phyloP scores from a whole-genome alignment of 2,797 vertebrate species.

The Periparus ater region DNA sequence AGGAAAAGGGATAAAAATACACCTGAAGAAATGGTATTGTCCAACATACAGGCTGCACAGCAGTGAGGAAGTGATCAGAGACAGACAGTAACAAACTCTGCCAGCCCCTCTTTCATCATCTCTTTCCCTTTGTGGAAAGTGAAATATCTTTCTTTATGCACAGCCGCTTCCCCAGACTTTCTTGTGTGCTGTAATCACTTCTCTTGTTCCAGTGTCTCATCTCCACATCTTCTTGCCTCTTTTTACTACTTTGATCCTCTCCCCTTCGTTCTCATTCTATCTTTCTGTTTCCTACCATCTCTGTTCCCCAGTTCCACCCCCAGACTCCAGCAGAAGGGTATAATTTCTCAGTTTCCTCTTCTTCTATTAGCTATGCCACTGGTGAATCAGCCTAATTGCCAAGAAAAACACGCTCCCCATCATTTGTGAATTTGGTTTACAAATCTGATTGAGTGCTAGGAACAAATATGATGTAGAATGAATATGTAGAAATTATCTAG shows the following conservation, averaged over 20 bases:
- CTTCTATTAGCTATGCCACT: not conserved
- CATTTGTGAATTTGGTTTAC: constrained; percentile 50
- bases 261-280: not conserved
- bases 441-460: constrained; percentile 9
- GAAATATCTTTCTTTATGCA: not conserved
- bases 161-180: not conserved
- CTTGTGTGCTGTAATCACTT: not conserved
- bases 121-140: not conserved
- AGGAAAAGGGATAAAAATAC: not conserved
- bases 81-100: not conserved
- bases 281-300: not conserved
- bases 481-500: not conserved
- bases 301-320: not conserved
- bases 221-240: not conserved
- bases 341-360: constrained; percentile 33
- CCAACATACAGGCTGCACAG: not conserved
- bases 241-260: not conserved
- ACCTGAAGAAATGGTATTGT: not conserved
- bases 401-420: not conserved
- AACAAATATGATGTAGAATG: not conserved
- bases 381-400: constrained; percentile 53
- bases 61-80: not conserved
- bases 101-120: not conserved
- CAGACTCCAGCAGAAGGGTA: not conserved
- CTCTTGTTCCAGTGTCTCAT: not conserved